Conservation (phyloP, 2,113 vertebrate genomes). For the Tautogolabrus adspersus region DNA sequence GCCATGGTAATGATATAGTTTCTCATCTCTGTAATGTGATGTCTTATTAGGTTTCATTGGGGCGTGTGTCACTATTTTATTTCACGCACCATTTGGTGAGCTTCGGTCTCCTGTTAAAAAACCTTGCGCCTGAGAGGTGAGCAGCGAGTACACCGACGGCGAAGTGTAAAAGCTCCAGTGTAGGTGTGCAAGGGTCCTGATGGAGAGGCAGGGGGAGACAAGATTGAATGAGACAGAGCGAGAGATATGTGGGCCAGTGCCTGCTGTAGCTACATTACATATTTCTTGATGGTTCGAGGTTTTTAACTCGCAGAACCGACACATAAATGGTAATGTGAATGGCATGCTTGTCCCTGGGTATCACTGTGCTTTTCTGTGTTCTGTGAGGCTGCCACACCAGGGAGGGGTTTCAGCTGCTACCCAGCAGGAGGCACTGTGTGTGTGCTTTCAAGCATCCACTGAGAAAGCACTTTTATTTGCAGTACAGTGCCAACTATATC, state of each 20-base stretch:
- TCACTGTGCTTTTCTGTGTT: constrained; percentile 23
- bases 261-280: constrained; percentile 21
- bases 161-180: constrained; percentile 32
- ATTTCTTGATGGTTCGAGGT: constrained; percentile 24
- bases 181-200: constrained; percentile 21
- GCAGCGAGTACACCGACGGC: constrained; percentile 52
- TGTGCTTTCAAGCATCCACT: constrained; percentile 63
- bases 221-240: constrained; percentile 49
- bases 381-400: constrained; percentile 48
- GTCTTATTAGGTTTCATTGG: constrained; percentile 82
- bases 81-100: constrained; percentile 81
- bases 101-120: constrained; percentile 56
- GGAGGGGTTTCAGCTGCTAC: constrained; percentile 72
- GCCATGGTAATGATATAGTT: constrained; percentile 84
- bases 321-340: constrained; percentile 37
- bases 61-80: constrained; percentile 81
- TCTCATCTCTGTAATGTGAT: constrained; percentile 82
- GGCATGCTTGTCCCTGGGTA: constrained; percentile 40
- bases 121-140: constrained; percentile 54
- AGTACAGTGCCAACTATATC: constrained; percentile 42
- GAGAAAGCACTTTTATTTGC: constrained; percentile 55
- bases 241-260: constrained; percentile 34
- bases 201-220: constrained; percentile 35
- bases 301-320: constrained; percentile 44
- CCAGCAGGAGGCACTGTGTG: constrained; percentile 80